Percentiles rank a stretch among this genome's conserved stretches.
Conservation (phyloP, 2,113 vertebrate species). For the Mus musculus region DNA sequence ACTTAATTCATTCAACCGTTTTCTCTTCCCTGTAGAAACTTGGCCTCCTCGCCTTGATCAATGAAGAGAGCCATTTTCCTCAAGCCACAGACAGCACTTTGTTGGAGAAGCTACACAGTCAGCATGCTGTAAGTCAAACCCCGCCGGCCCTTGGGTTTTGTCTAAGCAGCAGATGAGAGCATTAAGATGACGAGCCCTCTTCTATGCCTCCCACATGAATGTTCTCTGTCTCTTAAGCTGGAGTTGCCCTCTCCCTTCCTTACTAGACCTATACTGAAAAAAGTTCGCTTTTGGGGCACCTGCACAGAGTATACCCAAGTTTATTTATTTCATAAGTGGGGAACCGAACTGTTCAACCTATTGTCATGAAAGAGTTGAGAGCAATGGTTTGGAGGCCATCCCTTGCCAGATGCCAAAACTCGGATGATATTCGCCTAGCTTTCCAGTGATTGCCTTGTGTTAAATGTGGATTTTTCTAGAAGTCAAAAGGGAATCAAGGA, state of each 20-base stretch:
- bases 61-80: constrained; percentile 99
- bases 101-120: constrained; percentile 95
- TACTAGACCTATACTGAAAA: not conserved
- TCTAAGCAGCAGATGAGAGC: not conserved
- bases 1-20: not conserved
- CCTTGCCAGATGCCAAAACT: not conserved
- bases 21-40: constrained; percentile 90
- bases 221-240: not conserved
- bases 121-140: constrained; percentile 92
- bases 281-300: not conserved
- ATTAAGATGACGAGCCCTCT: not conserved
- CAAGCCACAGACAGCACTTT: constrained; percentile 96
- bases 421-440: accelerated
- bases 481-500: not conserved
- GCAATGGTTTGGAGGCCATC: accelerated
- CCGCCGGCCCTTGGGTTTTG: not conserved
- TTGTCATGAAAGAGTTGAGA: not conserved
- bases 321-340: not conserved
- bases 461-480: not conserved
- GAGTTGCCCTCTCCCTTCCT: not conserved
- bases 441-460: not conserved
- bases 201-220: not conserved
- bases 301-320: not conserved
- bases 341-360: not conserved
- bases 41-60: constrained; percentile 96